Conservation (phyloP, 1,140 invertebrate genomes). For the Leptinotarsa defecta region DNA sequence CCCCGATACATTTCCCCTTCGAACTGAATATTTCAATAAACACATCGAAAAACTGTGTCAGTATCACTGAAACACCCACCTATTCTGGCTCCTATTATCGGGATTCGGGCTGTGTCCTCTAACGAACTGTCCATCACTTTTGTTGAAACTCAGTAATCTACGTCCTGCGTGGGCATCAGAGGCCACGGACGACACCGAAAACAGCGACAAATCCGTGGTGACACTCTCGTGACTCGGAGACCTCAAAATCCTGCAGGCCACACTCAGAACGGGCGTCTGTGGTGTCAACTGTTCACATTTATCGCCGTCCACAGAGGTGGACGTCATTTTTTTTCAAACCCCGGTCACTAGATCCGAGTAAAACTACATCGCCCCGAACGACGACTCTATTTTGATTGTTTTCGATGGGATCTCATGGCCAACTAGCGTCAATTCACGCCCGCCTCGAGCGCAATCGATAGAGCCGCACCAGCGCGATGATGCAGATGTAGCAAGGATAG, state of each 20-base stretch:
- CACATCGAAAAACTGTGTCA: too few species aligned
- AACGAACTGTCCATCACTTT: constrained; percentile 60
- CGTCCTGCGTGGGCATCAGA: constrained; percentile 64
- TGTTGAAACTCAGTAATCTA: constrained; percentile 63
- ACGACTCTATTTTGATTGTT: constrained; percentile 13
- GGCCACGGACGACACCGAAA: constrained; percentile 76
- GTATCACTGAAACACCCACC: constrained; percentile 30
- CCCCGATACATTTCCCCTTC: too few species aligned
- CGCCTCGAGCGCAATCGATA: constrained; percentile 11
- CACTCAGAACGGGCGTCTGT: constrained; percentile 59
- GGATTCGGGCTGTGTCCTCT: constrained; percentile 74
- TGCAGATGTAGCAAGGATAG: constrained; percentile 20
- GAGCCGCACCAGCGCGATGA: constrained; percentile 17
- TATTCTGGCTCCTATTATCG: constrained; percentile 58
- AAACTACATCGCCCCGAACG: neutral
- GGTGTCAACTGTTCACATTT: constrained; percentile 51
- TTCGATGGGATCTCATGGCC: constrained; percentile 9
- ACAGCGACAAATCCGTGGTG: constrained; percentile 78
- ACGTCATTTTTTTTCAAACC: constrained; percentile 16
- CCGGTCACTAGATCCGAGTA: neutral
- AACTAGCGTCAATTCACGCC: neutral
- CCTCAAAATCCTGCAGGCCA: constrained; percentile 68
- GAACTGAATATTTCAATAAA: too few species aligned
- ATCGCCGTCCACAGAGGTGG: constrained; percentile 38
- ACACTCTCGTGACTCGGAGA: constrained; percentile 83